Evolutionary conservation across 2,888 invertebrate species (phyloP).

Genomic region (Drosophila mimetica): DNA sequence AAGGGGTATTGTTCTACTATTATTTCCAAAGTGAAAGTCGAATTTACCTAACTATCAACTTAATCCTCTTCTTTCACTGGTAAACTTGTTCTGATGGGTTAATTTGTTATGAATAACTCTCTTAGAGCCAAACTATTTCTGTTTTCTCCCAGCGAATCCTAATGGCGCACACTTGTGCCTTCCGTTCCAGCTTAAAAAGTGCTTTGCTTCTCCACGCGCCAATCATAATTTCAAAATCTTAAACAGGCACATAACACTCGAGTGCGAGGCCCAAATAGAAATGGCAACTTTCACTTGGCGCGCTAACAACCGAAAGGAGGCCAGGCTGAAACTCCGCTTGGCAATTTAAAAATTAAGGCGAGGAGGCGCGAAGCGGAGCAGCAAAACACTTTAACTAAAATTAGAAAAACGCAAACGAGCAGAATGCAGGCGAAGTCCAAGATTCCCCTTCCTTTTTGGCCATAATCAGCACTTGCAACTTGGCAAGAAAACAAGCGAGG

Average conservation of each 20-base stretch:
- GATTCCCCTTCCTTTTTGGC: conserved; percentile 46
- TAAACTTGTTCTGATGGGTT: background rate
- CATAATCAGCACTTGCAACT: conserved; percentile 71
- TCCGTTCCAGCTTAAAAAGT: conserved; percentile 11
- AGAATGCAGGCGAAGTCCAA: conserved; percentile 58
- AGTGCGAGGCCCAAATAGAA: conserved; percentile 20
- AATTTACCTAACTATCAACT: no score
- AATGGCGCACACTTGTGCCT: conserved; percentile 28
- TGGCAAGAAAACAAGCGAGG: conserved; percentile 37
- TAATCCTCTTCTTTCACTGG: no score
- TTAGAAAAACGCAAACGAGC: conserved; percentile 71
- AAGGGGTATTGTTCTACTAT: no score
- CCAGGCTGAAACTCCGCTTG: conserved; percentile 20
- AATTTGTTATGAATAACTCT: background rate
- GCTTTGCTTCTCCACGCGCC: conserved; percentile 31
- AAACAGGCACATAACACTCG: conserved; percentile 52
- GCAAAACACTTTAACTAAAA: conserved; percentile 66
- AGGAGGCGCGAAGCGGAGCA: conserved; percentile 17
- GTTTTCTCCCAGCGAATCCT: background rate
- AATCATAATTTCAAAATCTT: conserved; percentile 66
- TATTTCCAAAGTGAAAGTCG: no score
- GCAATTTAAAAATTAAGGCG: conserved; percentile 68
- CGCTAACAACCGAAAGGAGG: conserved; percentile 48
- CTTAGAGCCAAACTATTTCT: background rate
- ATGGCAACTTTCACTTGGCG: conserved; percentile 62